Evolutionary conservation across 1,140 invertebrate genomes (phyloP), one percentile per base, ranked within the genome.

Genomic region (Delia radicum): DNA sequence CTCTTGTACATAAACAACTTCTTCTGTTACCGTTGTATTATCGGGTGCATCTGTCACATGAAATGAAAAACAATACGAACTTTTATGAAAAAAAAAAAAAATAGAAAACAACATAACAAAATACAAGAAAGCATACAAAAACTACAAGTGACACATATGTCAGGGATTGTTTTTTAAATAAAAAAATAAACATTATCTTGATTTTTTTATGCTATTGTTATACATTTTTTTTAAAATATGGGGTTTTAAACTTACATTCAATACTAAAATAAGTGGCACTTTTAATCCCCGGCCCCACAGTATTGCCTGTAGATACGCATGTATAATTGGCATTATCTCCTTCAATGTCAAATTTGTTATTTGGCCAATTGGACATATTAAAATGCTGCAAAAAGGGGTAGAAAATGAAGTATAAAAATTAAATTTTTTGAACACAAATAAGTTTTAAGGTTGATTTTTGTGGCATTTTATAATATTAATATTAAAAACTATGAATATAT

Each of bases 261-360:
- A 96, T 94, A 46, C 92, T 91, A 78, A 97, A 94, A 81, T 91
- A 90, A 12, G 94, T 95, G 27, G 91, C 93, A 81, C 93, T 94
- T 74, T 91, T 91, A 46, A 96, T 94, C 0, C 92, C 92, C 0
- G 89, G 86, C 0, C 93, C 93, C 10, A 92, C 92, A 2, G 85
- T 81, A 84, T 96, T 96, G 5, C 88, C 87, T 12, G 91, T 93
- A 72, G 94, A 95, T 69, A 91, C 87, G 86, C 95, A 97, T 24
- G 93, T 94, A 84, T 96, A 97, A 83, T 93, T 93, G 12, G 93
- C 92, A 79, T 93, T 94, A 85, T 95, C 94, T 4, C 89, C 88
- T 21, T 90, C 87, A 21, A 94, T 90, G 79, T 95, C 92, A 55
- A 97, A 88, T 78, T 92, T 90, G 55, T 91, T 89, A 37, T 91